These are phyloP conservation scores for Agrochola litura DNA, from an alignment of 2,888 invertebrate genomes.

Conservation along the genomic window DNA sequence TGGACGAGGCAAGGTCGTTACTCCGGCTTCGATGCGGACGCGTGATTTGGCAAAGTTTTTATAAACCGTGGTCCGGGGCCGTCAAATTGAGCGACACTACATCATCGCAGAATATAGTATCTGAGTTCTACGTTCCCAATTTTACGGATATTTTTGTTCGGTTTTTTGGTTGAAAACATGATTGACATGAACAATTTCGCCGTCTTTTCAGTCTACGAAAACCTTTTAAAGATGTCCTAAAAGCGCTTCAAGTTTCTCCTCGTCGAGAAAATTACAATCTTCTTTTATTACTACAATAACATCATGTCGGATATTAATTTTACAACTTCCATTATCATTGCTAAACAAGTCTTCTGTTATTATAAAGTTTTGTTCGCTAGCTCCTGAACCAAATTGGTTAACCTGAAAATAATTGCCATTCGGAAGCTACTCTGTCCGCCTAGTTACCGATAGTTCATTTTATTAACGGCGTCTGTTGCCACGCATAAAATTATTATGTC, in stretches of 20 bases:
- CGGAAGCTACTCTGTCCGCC: slow-evolving; percentile 22
- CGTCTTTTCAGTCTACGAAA: slow-evolving; percentile 30
- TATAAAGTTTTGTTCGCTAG: not conserved
- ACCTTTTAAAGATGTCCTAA: slow-evolving; percentile 35
- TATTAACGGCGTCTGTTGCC: slow-evolving; percentile 60
- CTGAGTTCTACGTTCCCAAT: slow-evolving; percentile 12
- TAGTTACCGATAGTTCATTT: slow-evolving; percentile 54
- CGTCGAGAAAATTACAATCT: slow-evolving; percentile 23
- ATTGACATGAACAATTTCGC: slow-evolving; percentile 28
- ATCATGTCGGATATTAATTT: slow-evolving; percentile 1
- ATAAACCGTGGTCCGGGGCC: slow-evolving; percentile 43
- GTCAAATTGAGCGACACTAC: slow-evolving; percentile 47
- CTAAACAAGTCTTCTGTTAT: not conserved
- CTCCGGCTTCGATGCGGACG: slow-evolving; percentile 61
- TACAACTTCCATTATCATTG: not conserved
- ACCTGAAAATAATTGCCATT: slow-evolving; percentile 26
- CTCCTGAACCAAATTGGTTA: not conserved
- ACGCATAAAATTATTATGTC: slow-evolving; percentile 66
- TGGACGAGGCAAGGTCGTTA: slow-evolving; percentile 67
- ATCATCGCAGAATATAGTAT: slow-evolving; percentile 52
- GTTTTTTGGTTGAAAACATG: slow-evolving; percentile 34
- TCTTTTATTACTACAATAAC: slow-evolving; percentile 1
- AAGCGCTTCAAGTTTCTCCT: slow-evolving; percentile 6
- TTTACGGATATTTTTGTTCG: slow-evolving; percentile 11
- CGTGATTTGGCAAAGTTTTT: slow-evolving; percentile 62